phyloP scores from a whole-genome alignment of 2,888 invertebrate species.

The Coremacera marginata region DNA sequence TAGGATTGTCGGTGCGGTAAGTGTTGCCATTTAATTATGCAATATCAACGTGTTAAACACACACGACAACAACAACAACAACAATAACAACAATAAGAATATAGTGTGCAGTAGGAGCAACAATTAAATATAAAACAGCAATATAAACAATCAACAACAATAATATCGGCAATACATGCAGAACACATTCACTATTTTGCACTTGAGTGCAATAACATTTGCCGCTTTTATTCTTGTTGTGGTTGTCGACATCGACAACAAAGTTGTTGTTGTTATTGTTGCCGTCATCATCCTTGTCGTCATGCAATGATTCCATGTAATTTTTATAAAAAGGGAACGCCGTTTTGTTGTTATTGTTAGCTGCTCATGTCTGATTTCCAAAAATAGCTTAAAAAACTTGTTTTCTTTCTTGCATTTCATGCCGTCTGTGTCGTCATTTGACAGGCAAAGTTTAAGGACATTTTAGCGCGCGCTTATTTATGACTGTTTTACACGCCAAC shows the following conservation, averaged over 20 bases:
- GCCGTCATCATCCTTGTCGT: neutral
- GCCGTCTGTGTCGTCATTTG: constrained; percentile 28
- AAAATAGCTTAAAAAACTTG: neutral
- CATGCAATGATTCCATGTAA: neutral
- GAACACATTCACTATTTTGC: neutral
- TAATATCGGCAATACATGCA: neutral
- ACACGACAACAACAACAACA: too few relatives aligned
- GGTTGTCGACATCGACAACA: neutral
- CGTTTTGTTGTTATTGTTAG: neutral
- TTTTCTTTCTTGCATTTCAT: neutral
- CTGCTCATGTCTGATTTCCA: constrained; percentile 5
- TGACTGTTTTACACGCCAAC: constrained; percentile 30
- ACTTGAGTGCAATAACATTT: constrained; percentile 32
- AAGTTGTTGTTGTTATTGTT: neutral
- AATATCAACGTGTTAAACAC: too few relatives aligned
- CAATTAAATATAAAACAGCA: constrained; percentile 1
- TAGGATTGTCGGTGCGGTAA: too few relatives aligned
- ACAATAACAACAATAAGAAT: too few relatives aligned
- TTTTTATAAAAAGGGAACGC: neutral
- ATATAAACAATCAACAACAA: too few relatives aligned
- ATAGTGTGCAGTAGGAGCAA: neutral
- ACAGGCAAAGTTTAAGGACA: constrained; percentile 33
- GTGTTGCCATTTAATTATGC: too few relatives aligned
- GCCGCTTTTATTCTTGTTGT: neutral
- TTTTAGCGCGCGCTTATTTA: constrained; percentile 33